phyloP scores from a whole-genome alignment of 2,113 vertebrate species.

The Caranx melampygus region DNA sequence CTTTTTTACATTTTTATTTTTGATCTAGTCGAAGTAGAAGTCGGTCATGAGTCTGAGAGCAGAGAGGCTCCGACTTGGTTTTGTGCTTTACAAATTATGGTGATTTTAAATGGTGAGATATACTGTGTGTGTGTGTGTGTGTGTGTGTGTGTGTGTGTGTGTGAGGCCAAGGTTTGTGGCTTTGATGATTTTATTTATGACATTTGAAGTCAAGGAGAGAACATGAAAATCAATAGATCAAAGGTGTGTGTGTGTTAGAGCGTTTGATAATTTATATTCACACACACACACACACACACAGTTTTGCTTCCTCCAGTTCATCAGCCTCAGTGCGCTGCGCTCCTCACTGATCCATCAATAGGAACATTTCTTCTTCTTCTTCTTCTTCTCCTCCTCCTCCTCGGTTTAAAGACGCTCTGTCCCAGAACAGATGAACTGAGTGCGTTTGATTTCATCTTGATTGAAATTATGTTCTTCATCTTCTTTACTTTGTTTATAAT shows the following conservation, averaged over 20 bases:
- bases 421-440: no score
- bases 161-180: background rate
- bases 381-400: background rate
- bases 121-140: background rate
- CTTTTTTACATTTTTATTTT: no score
- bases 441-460: background rate
- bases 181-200: constrained; percentile 35
- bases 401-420: no score
- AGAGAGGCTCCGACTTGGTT: background rate
- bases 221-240: constrained; percentile 22
- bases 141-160: constrained; percentile 17
- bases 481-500: background rate
- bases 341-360: background rate
- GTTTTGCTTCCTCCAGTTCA: background rate
- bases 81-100: no score
- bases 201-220: constrained; percentile 10
- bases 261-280: background rate
- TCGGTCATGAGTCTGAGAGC: background rate
- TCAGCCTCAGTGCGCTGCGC: background rate
- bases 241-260: constrained; percentile 7
- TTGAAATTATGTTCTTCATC: background rate
- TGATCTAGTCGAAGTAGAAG: background rate
- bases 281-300: background rate
- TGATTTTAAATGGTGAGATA: background rate
- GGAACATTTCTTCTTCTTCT: no score